A percentile compares a stretch with the other conserved stretches of the same genome.
phyloP scores from a whole-genome alignment of 2,888 invertebrate genomes.

The Neuroscelio doddi region DNA sequence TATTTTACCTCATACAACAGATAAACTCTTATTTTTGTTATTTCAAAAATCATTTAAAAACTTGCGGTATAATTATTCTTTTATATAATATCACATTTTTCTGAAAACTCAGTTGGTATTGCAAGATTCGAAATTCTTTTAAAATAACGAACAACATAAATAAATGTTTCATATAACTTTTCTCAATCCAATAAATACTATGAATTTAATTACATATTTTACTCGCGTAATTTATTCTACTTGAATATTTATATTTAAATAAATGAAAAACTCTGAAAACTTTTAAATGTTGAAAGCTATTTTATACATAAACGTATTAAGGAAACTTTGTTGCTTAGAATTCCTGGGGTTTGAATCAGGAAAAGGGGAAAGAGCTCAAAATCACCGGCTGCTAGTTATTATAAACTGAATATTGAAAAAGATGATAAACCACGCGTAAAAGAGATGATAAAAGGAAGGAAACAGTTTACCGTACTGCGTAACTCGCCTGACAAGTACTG shows the following conservation, averaged over 20 bases:
- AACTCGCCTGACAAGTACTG: conserved; percentile 51
- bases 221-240: too few species aligned
- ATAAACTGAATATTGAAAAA: conserved; percentile 61
- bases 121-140: too few species aligned
- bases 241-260: conserved; percentile 45
- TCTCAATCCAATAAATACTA: too few species aligned
- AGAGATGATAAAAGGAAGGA: conserved; percentile 51
- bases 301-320: conserved; percentile 62
- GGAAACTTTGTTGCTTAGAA: conserved; percentile 41
- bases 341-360: conserved; percentile 40
- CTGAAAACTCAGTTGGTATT: too few species aligned
- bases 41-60: too few species aligned
- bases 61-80: too few species aligned
- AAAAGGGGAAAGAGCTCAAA: conserved; percentile 40
- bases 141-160: too few species aligned
- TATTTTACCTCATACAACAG: too few species aligned
- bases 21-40: too few species aligned
- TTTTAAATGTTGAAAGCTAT: conserved; percentile 54
- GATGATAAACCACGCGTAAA: conserved; percentile 56
- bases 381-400: conserved; percentile 60
- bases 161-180: too few species aligned
- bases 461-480: conserved; percentile 53
- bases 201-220: too few species aligned
- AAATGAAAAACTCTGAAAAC: conserved; percentile 33
- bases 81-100: too few species aligned